phyloP scores from a whole-genome alignment of 2,888 invertebrate genomes.

The Heteromurus nitidus region DNA sequence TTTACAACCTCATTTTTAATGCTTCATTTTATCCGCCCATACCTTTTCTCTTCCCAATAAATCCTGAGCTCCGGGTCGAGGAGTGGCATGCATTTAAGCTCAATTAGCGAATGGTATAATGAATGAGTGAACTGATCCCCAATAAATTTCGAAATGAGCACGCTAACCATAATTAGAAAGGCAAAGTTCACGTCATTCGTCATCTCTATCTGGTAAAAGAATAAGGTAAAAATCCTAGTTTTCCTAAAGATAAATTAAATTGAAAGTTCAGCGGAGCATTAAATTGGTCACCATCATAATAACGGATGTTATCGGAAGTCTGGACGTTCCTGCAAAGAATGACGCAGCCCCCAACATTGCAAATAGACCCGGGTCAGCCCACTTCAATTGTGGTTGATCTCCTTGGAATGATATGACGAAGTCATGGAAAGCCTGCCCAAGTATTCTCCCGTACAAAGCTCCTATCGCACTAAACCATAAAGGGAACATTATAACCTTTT shows the following conservation, averaged over 20 bases:
- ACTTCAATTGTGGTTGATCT: slow-evolving; percentile 19
- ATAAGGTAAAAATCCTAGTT: neutral
- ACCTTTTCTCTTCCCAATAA: slow-evolving; percentile 68
- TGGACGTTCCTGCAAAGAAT: slow-evolving; percentile 46
- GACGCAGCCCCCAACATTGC: slow-evolving; percentile 48
- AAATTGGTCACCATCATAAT: slow-evolving; percentile 41
- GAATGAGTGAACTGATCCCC: slow-evolving; percentile 47
- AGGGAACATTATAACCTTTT: neutral
- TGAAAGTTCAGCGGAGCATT: neutral
- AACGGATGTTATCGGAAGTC: slow-evolving; percentile 51
- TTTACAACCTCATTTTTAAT: neutral
- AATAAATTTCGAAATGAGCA: slow-evolving; percentile 34
- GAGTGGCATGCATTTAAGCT: slow-evolving; percentile 75
- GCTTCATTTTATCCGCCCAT: neutral
- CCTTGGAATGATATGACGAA: neutral
- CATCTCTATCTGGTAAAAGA: slow-evolving; percentile 51
- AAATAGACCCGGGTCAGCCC: slow-evolving; percentile 42
- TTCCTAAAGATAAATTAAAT: neutral
- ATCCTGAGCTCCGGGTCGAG: slow-evolving; percentile 75
- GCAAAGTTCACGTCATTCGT: slow-evolving; percentile 47
- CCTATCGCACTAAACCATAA: slow-evolving; percentile 33
- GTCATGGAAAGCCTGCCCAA: slow-evolving; percentile 31
- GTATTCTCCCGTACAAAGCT: slow-evolving; percentile 39
- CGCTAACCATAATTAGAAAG: slow-evolving; percentile 44
- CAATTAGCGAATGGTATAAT: slow-evolving; percentile 29